These are phyloP conservation scores for Stenolophus ochropezus DNA, from an alignment of 2,888 invertebrate genomes.

Conservation along the genomic window DNA sequence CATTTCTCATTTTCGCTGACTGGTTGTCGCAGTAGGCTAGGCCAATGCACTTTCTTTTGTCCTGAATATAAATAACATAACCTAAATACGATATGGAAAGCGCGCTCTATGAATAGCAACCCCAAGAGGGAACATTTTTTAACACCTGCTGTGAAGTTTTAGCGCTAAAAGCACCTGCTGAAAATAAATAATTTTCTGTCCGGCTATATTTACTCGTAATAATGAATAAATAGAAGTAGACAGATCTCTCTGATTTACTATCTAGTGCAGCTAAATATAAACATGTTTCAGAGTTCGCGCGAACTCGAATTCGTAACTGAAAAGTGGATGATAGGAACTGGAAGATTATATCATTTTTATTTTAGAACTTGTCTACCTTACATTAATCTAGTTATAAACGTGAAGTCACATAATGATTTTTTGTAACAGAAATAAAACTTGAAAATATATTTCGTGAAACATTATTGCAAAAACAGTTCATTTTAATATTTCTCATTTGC, in stretches of 20 bases:
- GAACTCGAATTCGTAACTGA: not conserved
- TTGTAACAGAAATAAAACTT: too few species aligned
- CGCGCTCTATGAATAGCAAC: conserved; percentile 11
- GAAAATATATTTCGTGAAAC: too few species aligned
- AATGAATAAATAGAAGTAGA: conserved; percentile 43
- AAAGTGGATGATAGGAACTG: not conserved
- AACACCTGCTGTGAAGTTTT: not conserved
- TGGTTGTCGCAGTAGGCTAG: not conserved
- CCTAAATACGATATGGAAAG: conserved; percentile 19
- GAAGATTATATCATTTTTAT: not conserved
- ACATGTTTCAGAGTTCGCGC: not conserved
- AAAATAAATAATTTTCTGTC: conserved; percentile 42
- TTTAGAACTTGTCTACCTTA: too few species aligned
- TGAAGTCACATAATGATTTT: too few species aligned
- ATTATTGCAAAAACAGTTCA: too few species aligned
- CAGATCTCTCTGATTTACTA: conserved; percentile 30
- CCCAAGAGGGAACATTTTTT: conserved; percentile 21
- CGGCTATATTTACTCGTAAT: conserved; percentile 15
- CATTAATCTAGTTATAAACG: too few species aligned
- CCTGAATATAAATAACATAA: conserved; percentile 23
- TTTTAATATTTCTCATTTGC: too few species aligned
- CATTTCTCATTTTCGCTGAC: not conserved
- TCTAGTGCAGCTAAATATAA: conserved; percentile 48
- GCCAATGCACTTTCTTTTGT: not conserved
- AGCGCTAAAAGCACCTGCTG: conserved; percentile 19